These are phyloP conservation scores for Cephus sareptanus DNA, from an alignment of 2,888 invertebrate genomes.

Conservation along the genomic window DNA sequence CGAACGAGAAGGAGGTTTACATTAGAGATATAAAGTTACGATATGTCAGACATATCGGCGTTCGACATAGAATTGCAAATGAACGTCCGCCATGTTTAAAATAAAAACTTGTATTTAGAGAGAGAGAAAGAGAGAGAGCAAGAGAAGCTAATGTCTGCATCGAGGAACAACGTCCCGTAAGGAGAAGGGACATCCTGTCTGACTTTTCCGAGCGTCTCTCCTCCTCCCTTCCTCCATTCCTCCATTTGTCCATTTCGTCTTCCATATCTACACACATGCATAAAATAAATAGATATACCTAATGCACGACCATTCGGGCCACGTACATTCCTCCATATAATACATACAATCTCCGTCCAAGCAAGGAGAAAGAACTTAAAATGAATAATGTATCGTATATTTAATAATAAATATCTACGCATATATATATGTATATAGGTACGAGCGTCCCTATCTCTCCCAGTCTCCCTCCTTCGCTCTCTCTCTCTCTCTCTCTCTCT, in stretches of 20 bases:
- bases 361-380: constrained; percentile 65
- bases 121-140: neutral
- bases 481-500: constrained; percentile 18
- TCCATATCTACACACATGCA: neutral
- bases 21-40: constrained; percentile 50
- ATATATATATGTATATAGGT: constrained; percentile 5
- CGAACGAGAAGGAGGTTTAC: neutral
- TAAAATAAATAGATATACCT: constrained; percentile 5
- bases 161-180: neutral
- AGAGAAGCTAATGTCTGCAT: neutral
- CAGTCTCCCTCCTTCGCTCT: constrained; percentile 4
- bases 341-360: constrained; percentile 54
- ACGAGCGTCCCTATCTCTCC: constrained; percentile 14
- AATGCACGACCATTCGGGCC: neutral
- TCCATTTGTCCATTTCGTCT: neutral
- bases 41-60: constrained; percentile 65
- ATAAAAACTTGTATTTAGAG: constrained; percentile 51
- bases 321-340: constrained; percentile 32
- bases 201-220: neutral
- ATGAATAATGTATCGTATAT: constrained; percentile 67
- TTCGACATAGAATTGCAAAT: constrained; percentile 65
- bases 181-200: neutral
- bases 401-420: constrained; percentile 59
- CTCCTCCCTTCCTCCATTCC: neutral
- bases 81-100: constrained; percentile 62